Evolutionary conservation across 2,888 invertebrate genomes (phyloP).

Genomic region (Cryptophagus acutangulus): DNA sequence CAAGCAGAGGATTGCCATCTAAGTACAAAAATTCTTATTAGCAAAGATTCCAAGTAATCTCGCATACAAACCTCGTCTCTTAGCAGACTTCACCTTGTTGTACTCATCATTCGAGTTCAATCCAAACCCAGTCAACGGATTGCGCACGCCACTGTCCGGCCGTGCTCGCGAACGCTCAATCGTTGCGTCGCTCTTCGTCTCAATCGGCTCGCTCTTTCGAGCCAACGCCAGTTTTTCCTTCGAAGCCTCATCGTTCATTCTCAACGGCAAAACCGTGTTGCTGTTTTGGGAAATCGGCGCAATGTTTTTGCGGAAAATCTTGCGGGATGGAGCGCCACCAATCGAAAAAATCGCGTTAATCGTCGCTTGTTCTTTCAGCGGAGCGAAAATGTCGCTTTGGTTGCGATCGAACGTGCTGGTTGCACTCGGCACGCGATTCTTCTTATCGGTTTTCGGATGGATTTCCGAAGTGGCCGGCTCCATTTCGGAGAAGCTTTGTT

Average conservation of each 20-base stretch:
- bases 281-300: conserved; percentile 5
- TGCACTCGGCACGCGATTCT: not conserved
- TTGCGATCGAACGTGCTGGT: conserved; percentile 14
- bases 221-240: too few species aligned
- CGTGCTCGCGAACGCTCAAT: conserved; percentile 20
- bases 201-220: not conserved
- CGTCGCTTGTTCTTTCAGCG: conserved; percentile 18
- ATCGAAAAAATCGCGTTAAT: conserved; percentile 25
- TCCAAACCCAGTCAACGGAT: conserved; percentile 44
- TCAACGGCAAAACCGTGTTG: conserved; percentile 10
- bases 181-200: not conserved
- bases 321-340: conserved; percentile 30
- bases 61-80: not conserved
- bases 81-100: conserved; percentile 15
- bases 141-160: conserved; percentile 34
- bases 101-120: conserved; percentile 39
- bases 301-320: conserved; percentile 12
- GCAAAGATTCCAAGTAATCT: not conserved
- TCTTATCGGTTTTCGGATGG: not conserved
- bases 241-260: too few species aligned
- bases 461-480: not conserved
- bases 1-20: conserved; percentile 46
- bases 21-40: conserved; percentile 20
- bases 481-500: too few species aligned
- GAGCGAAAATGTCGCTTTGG: conserved; percentile 35